Conservation (phyloP, 1,140 invertebrate genomes). For the Copidosoma floridanum region DNA sequence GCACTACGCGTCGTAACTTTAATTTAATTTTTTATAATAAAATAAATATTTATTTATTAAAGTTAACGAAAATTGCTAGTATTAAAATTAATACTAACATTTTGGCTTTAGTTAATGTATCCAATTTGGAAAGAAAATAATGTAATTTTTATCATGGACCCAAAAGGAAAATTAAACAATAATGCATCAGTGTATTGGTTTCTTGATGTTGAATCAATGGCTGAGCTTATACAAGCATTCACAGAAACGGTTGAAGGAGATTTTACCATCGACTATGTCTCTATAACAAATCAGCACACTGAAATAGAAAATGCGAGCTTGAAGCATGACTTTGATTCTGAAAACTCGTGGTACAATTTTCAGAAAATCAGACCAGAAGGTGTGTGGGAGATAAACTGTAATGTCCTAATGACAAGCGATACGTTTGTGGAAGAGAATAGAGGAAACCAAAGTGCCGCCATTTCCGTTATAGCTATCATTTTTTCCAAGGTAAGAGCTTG, state of each 20-base stretch:
- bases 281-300: conserved; percentile 34
- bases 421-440: conserved; percentile 33
- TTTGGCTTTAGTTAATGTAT: conserved; percentile 31
- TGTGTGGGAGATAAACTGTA: conserved; percentile 40
- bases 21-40: too few species aligned
- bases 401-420: conserved; percentile 26
- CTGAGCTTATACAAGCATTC: neutral
- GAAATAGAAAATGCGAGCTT: conserved; percentile 7
- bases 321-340: conserved; percentile 20
- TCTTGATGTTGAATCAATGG: conserved; percentile 33
- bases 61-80: neutral
- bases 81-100: neutral
- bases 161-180: conserved; percentile 37
- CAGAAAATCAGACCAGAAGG: conserved; percentile 33
- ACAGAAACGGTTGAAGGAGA: neutral
- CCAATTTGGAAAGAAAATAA: conserved; percentile 44
- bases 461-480: conserved; percentile 41
- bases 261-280: conserved; percentile 37
- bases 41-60: too few species aligned
- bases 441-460: conserved; percentile 37
- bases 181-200: conserved; percentile 44
- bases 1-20: too few species aligned
- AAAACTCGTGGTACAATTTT: conserved; percentile 41
- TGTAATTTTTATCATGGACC: conserved; percentile 46
- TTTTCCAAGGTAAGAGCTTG: conserved; percentile 45